phyloP scores from a whole-genome alignment of 2,888 invertebrate genomes.

The Acleris literana region DNA sequence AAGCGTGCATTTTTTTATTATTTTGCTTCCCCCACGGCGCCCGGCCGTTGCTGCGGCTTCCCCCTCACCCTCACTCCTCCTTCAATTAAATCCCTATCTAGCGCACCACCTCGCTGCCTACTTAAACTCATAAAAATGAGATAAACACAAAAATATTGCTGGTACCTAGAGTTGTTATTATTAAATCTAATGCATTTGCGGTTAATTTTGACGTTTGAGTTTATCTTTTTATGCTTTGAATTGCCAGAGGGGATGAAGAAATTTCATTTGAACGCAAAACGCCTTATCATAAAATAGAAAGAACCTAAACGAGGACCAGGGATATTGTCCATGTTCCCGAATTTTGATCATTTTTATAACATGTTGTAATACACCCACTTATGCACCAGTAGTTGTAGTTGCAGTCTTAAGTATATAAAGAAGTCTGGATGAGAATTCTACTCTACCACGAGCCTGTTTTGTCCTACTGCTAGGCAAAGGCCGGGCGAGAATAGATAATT shows the following conservation, averaged over 20 bases:
- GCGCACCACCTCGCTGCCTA: conserved; percentile 74
- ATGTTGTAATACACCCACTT: too few relatives aligned
- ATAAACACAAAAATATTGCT: conserved; percentile 77
- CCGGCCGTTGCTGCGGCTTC: conserved; percentile 59
- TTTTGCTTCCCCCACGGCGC: conserved; percentile 64
- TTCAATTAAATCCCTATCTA: conserved; percentile 82
- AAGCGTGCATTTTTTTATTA: conserved; percentile 77
- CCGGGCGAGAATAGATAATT: too few relatives aligned
- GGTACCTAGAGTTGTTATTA: conserved; percentile 67
- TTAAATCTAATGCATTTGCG: conserved; percentile 56
- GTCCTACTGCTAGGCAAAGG: too few relatives aligned
- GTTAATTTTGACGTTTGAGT: conserved; percentile 54
- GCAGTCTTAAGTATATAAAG: too few relatives aligned
- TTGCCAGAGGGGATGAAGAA: conserved; percentile 40
- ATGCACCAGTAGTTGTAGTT: too few relatives aligned
- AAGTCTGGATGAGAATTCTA: too few relatives aligned
- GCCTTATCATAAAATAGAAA: conserved; percentile 7
- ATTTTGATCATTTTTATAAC: too few relatives aligned
- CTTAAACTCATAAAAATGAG: conserved; percentile 78
- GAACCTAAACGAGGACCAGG: background rate
- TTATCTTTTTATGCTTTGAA: conserved; percentile 42
- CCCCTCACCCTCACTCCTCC: conserved; percentile 64
- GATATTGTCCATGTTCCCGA: background rate
- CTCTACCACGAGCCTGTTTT: too few relatives aligned
- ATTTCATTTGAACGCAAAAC: conserved; percentile 25